Evolutionary conservation across 1,140 invertebrate species (phyloP).

Genomic region (Plectrocnemia conspersa): DNA sequence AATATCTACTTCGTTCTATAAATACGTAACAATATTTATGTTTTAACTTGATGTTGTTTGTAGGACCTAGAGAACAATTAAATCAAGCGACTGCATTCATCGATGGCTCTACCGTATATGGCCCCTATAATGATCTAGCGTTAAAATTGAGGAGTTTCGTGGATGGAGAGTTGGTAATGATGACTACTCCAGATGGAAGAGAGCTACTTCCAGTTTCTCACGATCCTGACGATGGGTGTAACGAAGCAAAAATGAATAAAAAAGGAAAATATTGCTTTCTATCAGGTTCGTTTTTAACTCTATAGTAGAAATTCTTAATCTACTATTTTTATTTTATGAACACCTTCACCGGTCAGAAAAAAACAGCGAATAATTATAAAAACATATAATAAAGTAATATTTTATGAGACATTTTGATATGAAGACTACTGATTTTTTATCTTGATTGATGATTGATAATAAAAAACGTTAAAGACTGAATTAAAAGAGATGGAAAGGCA

Average conservation of each 20-base stretch:
- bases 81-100: conserved; percentile 88
- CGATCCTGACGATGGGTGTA: conserved; percentile 71
- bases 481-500: no score
- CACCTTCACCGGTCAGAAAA: no score
- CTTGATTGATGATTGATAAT: no score
- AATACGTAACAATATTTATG: no score
- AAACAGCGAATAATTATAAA: no score
- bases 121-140: conserved; percentile 55
- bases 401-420: no score
- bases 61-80: conserved; percentile 77
- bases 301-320: no score
- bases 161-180: conserved; percentile 60
- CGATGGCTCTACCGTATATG: conserved; percentile 86
- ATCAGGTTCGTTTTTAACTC: conserved; percentile 48
- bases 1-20: no score
- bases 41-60: conserved; percentile 22
- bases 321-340: no score
- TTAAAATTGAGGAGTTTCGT: conserved; percentile 52
- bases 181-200: conserved; percentile 57
- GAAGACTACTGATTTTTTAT: no score
- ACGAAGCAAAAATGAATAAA: conserved; percentile 58
- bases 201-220: conserved; percentile 66
- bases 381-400: no score
- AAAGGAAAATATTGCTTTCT: conserved; percentile 74
- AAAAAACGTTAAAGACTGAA: no score